A percentile compares a stretch with the other conserved stretches of the same genome.
Conservation (phyloP, 2,113 vertebrate species). For the Pampusana beccarii region DNA sequence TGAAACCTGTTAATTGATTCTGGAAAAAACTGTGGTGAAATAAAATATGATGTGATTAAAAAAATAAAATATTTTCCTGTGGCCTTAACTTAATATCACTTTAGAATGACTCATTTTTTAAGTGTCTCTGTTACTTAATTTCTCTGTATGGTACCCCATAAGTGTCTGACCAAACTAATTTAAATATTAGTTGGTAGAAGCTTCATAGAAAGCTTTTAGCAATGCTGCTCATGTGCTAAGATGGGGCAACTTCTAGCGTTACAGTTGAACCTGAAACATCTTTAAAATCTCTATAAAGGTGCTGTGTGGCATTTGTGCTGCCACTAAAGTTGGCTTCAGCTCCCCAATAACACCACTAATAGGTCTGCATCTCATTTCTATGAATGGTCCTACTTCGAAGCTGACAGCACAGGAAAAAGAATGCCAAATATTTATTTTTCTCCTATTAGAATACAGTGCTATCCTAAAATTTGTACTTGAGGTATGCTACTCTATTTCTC, state of each 20-base stretch:
- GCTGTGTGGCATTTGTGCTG: not conserved
- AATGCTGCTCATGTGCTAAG: not conserved
- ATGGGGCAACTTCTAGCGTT: not conserved
- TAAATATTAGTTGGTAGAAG: not conserved
- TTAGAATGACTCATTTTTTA: not conserved
- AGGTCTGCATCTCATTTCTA: not conserved
- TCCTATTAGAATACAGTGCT: not conserved
- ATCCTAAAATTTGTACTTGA: not conserved
- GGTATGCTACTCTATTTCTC: not conserved
- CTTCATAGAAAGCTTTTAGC: not conserved
- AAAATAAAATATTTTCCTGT: not conserved
- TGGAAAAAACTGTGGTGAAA: conserved; percentile 17
- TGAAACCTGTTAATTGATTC: not conserved
- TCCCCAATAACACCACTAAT: not conserved
- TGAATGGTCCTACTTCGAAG: not conserved
- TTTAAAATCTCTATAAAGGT: not conserved
- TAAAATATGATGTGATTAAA: not conserved
- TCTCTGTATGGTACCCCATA: conserved; percentile 23
- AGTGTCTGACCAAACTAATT: not conserved
- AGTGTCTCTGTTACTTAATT: conserved; percentile 27
- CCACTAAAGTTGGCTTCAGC: not conserved
- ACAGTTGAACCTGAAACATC: not conserved
- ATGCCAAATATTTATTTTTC: not conserved
- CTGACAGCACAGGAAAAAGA: not conserved
- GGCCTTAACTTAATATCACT: not conserved